Conservation (phyloP, 2,113 vertebrate species). For the Dicaeum eximium region DNA sequence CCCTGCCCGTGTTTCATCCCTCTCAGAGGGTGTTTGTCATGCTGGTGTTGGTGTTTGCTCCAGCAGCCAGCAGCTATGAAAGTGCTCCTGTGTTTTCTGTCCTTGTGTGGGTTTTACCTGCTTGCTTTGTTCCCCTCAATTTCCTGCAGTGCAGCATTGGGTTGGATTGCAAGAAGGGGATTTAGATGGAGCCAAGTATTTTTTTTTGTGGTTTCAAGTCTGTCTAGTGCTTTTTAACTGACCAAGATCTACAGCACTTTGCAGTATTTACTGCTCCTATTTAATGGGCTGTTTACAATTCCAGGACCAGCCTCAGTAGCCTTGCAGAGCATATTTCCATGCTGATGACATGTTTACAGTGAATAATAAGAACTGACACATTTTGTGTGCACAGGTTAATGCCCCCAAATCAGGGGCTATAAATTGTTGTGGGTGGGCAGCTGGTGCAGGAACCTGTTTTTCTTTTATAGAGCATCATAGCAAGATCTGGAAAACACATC, state of each 20-base stretch:
- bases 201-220: not conserved
- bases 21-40: not conserved
- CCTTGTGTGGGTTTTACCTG: not conserved
- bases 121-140: not conserved
- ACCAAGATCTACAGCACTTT: not conserved
- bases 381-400: slow-evolving; percentile 22
- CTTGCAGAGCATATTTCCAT: slow-evolving; percentile 19
- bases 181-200: not conserved
- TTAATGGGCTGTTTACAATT: slow-evolving; percentile 39
- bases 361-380: slow-evolving; percentile 25
- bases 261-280: slow-evolving; percentile 23
- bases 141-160: not conserved
- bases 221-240: slow-evolving; percentile 12
- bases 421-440: not conserved
- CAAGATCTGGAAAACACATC: not conserved
- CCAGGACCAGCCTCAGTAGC: not conserved
- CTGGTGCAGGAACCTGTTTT: not conserved
- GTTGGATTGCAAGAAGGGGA: not conserved
- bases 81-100: not conserved
- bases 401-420: not conserved
- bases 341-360: slow-evolving; percentile 30
- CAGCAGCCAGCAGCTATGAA: not conserved
- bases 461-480: not conserved
- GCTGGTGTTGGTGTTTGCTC: not conserved
- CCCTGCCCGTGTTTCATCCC: not conserved